These are phyloP conservation scores for Drosophila fungiperda DNA, from an alignment of 2,888 invertebrate genomes.

Conservation along the genomic window DNA sequence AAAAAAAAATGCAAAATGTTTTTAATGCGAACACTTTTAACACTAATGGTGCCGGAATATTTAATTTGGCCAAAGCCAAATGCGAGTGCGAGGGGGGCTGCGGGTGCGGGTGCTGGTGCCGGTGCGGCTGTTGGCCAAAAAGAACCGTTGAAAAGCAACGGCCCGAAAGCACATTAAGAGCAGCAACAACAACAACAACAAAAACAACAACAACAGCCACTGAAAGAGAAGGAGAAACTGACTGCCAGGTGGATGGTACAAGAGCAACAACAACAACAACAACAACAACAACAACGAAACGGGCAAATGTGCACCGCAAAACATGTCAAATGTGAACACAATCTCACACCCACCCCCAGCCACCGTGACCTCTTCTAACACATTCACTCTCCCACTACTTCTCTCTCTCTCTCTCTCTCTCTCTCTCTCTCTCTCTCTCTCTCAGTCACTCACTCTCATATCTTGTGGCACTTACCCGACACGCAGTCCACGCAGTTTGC, in stretches of 20 bases:
- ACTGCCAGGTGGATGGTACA: slow-evolving; percentile 42
- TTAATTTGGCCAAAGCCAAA: slow-evolving; percentile 73
- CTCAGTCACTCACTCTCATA: not conserved
- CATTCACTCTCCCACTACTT: not conserved
- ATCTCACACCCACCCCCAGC: not conserved
- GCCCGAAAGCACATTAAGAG: slow-evolving; percentile 54
- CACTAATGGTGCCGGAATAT: slow-evolving; percentile 85
- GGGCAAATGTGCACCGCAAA: slow-evolving; percentile 55
- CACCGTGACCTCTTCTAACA: not conserved
- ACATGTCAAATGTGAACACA: slow-evolving; percentile 68
- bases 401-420: not conserved
- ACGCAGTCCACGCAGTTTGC: slow-evolving; percentile 21
- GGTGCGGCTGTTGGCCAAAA: slow-evolving; percentile 17
- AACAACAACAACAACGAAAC: slow-evolving; percentile 41
- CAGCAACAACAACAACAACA: slow-evolving; percentile 23
- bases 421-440: not conserved
- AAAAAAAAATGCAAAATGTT: slow-evolving; percentile 78
- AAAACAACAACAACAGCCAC: slow-evolving; percentile 33
- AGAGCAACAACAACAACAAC: slow-evolving; percentile 26
- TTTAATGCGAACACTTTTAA: slow-evolving; percentile 83
- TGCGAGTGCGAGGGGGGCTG: slow-evolving; percentile 1
- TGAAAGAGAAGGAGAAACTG: not conserved
- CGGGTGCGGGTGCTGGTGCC: not conserved
- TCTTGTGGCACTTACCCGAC: slow-evolving; percentile 11
- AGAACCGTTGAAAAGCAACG: slow-evolving; percentile 28